Conservation (phyloP, 2,888 invertebrate species). For the Autographa gamma region DNA sequence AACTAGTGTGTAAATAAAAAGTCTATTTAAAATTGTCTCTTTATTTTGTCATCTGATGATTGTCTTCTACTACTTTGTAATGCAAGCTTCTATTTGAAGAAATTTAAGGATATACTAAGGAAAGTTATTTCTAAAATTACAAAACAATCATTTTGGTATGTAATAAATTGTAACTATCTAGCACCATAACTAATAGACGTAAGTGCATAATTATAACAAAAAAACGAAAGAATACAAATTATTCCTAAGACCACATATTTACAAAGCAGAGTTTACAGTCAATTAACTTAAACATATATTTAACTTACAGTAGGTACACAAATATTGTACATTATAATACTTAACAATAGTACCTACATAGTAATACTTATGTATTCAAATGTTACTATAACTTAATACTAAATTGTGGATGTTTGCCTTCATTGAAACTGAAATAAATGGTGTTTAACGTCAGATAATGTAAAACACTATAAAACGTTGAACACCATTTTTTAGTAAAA, state of each 20-base stretch:
- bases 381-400: not conserved
- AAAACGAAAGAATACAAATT: not conserved
- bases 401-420: not conserved
- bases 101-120: not conserved
- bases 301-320: not conserved
- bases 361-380: not conserved
- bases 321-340: not conserved
- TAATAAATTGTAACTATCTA: too few species aligned
- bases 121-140: not conserved
- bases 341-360: not conserved
- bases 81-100: not conserved
- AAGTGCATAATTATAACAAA: not conserved
- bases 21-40: conserved; percentile 40
- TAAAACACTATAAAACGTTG: too few species aligned
- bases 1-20: conserved; percentile 58
- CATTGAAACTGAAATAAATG: not conserved
- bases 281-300: not conserved
- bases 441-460: not conserved
- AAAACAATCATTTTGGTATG: not conserved
- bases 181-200: not conserved
- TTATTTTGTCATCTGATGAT: conserved; percentile 32
- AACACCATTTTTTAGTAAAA: too few species aligned
- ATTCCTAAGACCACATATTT: not conserved
- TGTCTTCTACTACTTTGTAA: conserved; percentile 12
- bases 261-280: not conserved